Percentiles rank a stretch among this genome's conserved stretches.
Evolutionary conservation across 2,113 vertebrate genomes (phyloP).

Genomic region (Lamprologus sp.): DNA sequence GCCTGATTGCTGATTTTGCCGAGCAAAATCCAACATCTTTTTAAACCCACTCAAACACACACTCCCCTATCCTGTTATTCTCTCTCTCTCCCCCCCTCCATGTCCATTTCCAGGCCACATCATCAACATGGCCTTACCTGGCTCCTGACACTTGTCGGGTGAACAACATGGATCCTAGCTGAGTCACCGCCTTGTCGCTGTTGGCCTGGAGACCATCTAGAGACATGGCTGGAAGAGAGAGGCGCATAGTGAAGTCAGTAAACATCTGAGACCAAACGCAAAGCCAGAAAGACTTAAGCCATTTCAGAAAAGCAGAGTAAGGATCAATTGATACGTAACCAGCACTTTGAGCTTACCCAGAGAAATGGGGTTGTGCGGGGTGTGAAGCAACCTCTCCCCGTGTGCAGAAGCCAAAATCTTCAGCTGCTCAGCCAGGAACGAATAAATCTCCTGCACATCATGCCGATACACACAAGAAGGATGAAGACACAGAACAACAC

Average conservation of each 20-base stretch:
- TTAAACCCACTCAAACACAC: neutral
- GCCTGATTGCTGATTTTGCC: constrained; percentile 1
- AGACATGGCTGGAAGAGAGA: constrained; percentile 79
- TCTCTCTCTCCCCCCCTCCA: accelerated
- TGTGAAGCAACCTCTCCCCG: constrained; percentile 84
- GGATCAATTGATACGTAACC: neutral
- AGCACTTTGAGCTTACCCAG: constrained; percentile 74
- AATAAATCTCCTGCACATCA: constrained; percentile 85
- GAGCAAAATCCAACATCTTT: neutral
- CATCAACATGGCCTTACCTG: constrained; percentile 70
- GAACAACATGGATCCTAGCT: constrained; percentile 97
- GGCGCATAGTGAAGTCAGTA: neutral
- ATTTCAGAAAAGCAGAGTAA: neutral
- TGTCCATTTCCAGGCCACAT: neutral
- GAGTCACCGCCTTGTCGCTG: constrained; percentile 75
- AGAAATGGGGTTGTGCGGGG: constrained; percentile 92
- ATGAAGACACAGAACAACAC: neutral
- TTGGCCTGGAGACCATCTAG: constrained; percentile 75
- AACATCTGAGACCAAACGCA: neutral
- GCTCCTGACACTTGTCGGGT: constrained; percentile 97
- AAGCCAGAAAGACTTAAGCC: neutral
- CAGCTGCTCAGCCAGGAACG: constrained; percentile 81
- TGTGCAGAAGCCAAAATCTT: constrained; percentile 81
- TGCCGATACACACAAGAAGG: constrained; percentile 14
- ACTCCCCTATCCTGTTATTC: neutral